Evolutionary conservation across 1,140 invertebrate genomes (phyloP), one percentile per base, ranked within the genome.

Genomic region (Tetramorium alpestre): DNA sequence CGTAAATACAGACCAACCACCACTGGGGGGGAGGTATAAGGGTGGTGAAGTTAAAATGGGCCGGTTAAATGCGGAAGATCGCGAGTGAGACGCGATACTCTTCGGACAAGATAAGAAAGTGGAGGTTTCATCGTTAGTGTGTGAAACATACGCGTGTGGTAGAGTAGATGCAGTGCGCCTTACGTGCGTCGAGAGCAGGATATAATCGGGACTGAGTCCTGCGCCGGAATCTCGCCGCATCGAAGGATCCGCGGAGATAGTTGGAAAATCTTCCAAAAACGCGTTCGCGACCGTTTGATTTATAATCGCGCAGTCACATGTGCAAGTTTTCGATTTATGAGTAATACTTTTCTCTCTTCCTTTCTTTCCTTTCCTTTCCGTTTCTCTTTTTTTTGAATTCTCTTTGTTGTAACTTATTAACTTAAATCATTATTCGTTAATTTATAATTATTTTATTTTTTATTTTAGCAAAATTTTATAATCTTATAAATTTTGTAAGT

Each of bases 1-100:
- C 90, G 95, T 95, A 95, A 84, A 80, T 80, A 38, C 76, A 72
- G 56, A 77, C 41, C 56, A 49, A 7, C n/a, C 33, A 67, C 0
- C 67, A 47, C 33, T 49, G 22, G 25, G 33, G n/a, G 18, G 28
- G n/a, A 8, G 28, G 69, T 75, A 72, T 76, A 77, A 76, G 69
- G 49, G 41, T 75, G 84, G 64, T 82, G 44, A 87, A 78, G 49
- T 62, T 86, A 80, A 85, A 22, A 51, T 62, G 47, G 28, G 56
- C 51, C 78, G 33, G 5, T 73, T 60, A 22, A 85, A 75, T 38
- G 11, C 22, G 65, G 22, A 70, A 58, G 72, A 70, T 47, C 73
- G 75, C 54, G 81, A 87, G 80, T 86, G 85, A 88, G 75, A 77
- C 47, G 62, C 73, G 60, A 54, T 69, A 64, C 51, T 81, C 69